These are phyloP conservation scores for Caenorhabditis sinica DNA, from an alignment of 2,888 invertebrate genomes.

Conservation along the genomic window DNA sequence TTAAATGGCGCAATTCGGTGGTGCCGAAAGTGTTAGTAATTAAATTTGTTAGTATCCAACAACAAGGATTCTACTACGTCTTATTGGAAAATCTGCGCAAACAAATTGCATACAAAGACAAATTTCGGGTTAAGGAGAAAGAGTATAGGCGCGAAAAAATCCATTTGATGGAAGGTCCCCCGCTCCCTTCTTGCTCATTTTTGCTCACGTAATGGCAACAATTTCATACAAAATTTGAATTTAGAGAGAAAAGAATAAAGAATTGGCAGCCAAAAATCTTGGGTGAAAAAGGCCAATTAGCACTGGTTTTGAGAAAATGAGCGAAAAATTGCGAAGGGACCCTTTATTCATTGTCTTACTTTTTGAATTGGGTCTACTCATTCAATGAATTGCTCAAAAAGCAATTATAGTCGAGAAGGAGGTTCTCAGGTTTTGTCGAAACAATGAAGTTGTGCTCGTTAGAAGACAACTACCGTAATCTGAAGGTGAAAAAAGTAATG, in stretches of 20 bases:
- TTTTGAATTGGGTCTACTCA: conserved; percentile 45
- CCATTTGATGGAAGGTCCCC: conserved; percentile 27
- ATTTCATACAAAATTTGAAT: conserved; percentile 34
- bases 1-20: conserved; percentile 73
- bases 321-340: conserved; percentile 27
- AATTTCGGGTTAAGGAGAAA: conserved; percentile 1
- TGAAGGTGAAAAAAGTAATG: neutral
- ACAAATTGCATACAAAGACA: conserved; percentile 31
- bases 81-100: conserved; percentile 70
- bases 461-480: conserved; percentile 46
- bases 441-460: conserved; percentile 56
- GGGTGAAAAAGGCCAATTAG: conserved; percentile 35
- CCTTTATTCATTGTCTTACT: conserved; percentile 57
- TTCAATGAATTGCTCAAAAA: conserved; percentile 59
- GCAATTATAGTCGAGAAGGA: conserved; percentile 49
- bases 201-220: conserved; percentile 47
- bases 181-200: conserved; percentile 1
- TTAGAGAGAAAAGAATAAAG: conserved; percentile 2
- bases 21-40: conserved; percentile 72
- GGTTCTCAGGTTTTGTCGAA: conserved; percentile 27
- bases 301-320: conserved; percentile 24
- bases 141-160: conserved; percentile 18
- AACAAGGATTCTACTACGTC: conserved; percentile 52
- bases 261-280: conserved; percentile 33
- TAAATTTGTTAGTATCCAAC: conserved; percentile 73